Conservation (phyloP, 2,113 vertebrate species). For the Tiliqua scincoides region DNA sequence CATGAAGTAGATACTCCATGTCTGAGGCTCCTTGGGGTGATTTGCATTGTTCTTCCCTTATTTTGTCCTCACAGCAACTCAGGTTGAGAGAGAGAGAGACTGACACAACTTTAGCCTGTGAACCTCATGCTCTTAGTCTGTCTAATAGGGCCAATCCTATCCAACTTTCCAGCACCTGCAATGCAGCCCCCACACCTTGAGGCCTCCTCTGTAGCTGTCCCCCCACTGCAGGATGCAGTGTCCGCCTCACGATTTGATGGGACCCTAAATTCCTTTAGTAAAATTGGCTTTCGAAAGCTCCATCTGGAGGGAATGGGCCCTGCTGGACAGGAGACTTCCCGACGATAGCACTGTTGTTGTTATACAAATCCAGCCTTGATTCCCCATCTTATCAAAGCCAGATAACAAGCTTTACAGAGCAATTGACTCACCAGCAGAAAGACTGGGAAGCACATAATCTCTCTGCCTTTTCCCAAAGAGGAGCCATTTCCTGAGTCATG, state of each 20-base stretch:
- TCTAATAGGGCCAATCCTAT: too few relatives aligned
- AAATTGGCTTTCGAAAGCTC: constrained; percentile 72
- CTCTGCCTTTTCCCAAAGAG: constrained; percentile 27
- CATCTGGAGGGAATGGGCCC: constrained; percentile 52
- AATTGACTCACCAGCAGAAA: constrained; percentile 40
- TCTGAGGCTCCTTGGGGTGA: too few relatives aligned
- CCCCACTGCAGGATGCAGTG: too few relatives aligned
- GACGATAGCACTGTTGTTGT: constrained; percentile 41
- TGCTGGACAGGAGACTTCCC: constrained; percentile 70
- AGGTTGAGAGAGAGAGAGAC: background rate
- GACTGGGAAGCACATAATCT: constrained; percentile 50
- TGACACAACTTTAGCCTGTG: background rate
- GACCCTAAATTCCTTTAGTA: constrained; percentile 67
- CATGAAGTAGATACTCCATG: too few relatives aligned
- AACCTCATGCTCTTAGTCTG: too few relatives aligned
- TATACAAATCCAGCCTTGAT: constrained; percentile 62
- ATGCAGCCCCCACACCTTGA: too few relatives aligned
- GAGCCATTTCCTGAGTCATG: constrained; percentile 15
- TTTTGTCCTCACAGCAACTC: too few relatives aligned
- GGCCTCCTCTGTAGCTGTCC: too few relatives aligned
- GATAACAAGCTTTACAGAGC: constrained; percentile 63
- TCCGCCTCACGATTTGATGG: too few relatives aligned
- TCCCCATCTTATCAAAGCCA: constrained; percentile 67
- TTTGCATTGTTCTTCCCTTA: too few relatives aligned
- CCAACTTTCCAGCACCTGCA: too few relatives aligned